Percentiles rank a stretch among this genome's conserved stretches.
These are phyloP conservation scores for Cercocebus atys DNA, from an alignment of 2,113 vertebrate species.

Conservation along the genomic window DNA sequence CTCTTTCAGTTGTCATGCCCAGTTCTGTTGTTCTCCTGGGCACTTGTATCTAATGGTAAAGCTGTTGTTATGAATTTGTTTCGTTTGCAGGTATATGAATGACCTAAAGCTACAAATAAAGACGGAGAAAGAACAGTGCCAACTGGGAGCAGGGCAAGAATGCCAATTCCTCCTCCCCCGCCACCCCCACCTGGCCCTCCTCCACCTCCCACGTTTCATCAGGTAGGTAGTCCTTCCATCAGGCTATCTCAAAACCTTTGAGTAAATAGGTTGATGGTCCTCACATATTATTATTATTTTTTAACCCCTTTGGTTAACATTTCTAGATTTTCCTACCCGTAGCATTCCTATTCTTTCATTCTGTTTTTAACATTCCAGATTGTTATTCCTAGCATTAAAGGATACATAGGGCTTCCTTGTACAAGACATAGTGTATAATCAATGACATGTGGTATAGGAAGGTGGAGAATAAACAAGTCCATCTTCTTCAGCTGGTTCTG, in stretches of 20 bases:
- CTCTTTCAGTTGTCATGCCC: not conserved
- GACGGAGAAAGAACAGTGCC: constrained; percentile 75
- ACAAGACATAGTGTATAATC: not conserved
- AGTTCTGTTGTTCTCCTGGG: not conserved
- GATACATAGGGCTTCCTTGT: not conserved
- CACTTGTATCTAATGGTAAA: not conserved
- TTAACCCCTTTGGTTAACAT: not conserved
- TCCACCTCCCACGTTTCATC: constrained; percentile 91
- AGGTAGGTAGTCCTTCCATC: constrained; percentile 84
- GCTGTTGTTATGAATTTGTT: constrained; percentile 46
- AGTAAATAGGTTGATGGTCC: not conserved
- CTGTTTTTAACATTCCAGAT: not conserved
- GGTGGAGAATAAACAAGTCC: not conserved
- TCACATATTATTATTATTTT: not conserved
- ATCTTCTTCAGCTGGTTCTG: not conserved
- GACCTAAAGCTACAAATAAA: constrained; percentile 79
- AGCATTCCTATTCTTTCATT: not conserved
- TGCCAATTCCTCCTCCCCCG: constrained; percentile 94
- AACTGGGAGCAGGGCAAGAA: constrained; percentile 83
- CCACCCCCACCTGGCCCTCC: constrained; percentile 93
- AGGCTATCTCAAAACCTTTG: not conserved
- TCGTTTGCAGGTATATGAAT: constrained; percentile 84
- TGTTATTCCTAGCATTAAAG: not conserved
- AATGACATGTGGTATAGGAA: not conserved
- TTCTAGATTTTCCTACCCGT: not conserved